Percentiles rank a stretch among this genome's conserved stretches.
Evolutionary conservation across 1,140 invertebrate species (phyloP).

Genomic region (Coptotermes formosanus): DNA sequence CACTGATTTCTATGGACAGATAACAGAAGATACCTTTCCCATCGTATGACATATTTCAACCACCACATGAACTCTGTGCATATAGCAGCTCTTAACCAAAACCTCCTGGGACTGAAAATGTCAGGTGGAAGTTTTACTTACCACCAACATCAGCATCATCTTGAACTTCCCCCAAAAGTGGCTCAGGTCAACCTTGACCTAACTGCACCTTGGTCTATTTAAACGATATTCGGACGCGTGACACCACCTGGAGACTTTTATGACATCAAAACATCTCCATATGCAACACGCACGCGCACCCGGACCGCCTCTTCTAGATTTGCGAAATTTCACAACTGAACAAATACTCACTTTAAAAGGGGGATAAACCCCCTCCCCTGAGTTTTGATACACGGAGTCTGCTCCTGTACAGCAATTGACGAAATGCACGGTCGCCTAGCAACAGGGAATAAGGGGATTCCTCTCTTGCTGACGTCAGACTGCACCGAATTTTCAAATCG

Average conservation of each 20-base stretch:
- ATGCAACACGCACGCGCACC: background rate
- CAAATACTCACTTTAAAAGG: background rate
- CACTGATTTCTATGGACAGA: too few relatives aligned
- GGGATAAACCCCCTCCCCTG: background rate
- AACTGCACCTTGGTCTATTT: background rate
- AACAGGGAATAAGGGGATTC: background rate
- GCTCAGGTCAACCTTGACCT: background rate
- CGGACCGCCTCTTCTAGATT: background rate
- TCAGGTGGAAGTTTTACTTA: background rate
- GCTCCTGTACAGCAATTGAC: constrained; percentile 5
- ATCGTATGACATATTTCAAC: too few relatives aligned
- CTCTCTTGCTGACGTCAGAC: constrained; percentile 13
- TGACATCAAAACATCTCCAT: background rate
- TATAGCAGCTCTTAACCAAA: too few relatives aligned
- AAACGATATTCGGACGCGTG: background rate
- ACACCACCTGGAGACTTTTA: background rate
- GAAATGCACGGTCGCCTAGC: constrained; percentile 13
- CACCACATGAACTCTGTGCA: too few relatives aligned
- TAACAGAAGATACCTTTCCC: too few relatives aligned
- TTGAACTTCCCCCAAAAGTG: background rate
- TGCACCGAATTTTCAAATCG: background rate
- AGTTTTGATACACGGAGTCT: background rate
- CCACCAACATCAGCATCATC: constrained; percentile 1
- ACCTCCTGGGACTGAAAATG: background rate
- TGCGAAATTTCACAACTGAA: background rate